Base-by-base conservation (phyloP, 1,140 invertebrate genomes). In the Caenorhabditis briggsae region DNA sequence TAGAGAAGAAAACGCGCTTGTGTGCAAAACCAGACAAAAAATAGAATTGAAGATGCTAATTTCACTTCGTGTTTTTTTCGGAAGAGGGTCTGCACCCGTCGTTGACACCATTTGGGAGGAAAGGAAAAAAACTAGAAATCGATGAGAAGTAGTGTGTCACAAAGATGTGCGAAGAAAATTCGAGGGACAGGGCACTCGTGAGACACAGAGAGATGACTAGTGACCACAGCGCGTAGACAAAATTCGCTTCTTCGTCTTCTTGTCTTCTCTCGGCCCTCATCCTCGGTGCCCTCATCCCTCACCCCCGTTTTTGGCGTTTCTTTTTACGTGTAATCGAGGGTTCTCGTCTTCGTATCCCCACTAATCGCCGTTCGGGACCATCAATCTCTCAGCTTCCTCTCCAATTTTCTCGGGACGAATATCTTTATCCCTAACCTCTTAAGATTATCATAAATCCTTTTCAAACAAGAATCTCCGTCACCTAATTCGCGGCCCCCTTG, bases 111-210 rank as follows among this genome's bases (percentile, higher is more conserved):
- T 70, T 78, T 78, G 25, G 70, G 23, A 78, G 70, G 33, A 33
- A 33, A 33, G 3, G 33, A 59, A 59, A 65, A 78, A 78, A 78
- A 78, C 70, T 78, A 78, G 70, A 78, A 78, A 78, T 78, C 70
- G 70, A 78, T 78, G 70, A 50, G 70, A 78, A 78, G 70, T 78
- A 78, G 70, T 78, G 70, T 78, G 70, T 78, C 70, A 78, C 70
- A 78, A 78, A 78, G 70, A 78, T 78, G 70, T 78, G 70, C 70
- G 70, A 78, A 78, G 33, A 33, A 33, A 33, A 33, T 33, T 78
- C 53, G 70, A 78, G 70, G 70, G 70, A 78, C 46, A 50, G 70
- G 70, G 46, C 70, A 78, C 70, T 78, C 43, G 50, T 53, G 70
- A 78, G 70, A 78, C 70, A 9, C 46, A 78, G 70, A 78, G 46